Evolutionary conservation across 2,888 invertebrate species (phyloP).

Genomic region (Tetropium fuscum): DNA sequence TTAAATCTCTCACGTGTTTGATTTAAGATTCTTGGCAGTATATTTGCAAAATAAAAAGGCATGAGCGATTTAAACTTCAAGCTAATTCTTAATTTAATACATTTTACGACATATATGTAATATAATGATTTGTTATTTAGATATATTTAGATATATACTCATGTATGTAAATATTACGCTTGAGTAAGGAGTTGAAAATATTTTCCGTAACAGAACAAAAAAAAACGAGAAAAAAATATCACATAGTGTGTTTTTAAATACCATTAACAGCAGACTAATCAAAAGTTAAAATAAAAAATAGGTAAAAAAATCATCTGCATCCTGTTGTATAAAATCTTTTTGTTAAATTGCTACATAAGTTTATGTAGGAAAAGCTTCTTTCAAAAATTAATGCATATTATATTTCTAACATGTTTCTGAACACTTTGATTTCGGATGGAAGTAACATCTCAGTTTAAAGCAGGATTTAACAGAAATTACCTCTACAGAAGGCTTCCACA

Average conservation of each 20-base stretch:
- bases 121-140: too few species aligned
- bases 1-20: too few species aligned
- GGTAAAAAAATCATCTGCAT: neutral
- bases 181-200: too few species aligned
- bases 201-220: constrained; percentile 8
- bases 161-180: too few species aligned
- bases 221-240: constrained; percentile 13
- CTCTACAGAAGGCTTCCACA: constrained; percentile 74
- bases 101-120: too few species aligned
- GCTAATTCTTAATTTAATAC: too few species aligned
- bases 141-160: too few species aligned
- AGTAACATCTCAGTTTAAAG: constrained; percentile 45
- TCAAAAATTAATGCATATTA: constrained; percentile 26
- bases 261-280: constrained; percentile 10
- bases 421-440: constrained; percentile 51
- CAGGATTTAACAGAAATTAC: constrained; percentile 62
- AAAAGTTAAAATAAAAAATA: constrained; percentile 13
- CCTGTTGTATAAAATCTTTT: constrained; percentile 14
- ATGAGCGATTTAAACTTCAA: too few species aligned
- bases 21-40: too few species aligned
- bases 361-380: constrained; percentile 5
- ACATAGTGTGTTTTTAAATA: constrained; percentile 18
- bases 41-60: too few species aligned
- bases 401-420: constrained; percentile 41
- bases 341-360: constrained; percentile 4